These are phyloP conservation scores for Spilarctia lutea DNA, from an alignment of 2,888 invertebrate species.

Conservation along the genomic window DNA sequence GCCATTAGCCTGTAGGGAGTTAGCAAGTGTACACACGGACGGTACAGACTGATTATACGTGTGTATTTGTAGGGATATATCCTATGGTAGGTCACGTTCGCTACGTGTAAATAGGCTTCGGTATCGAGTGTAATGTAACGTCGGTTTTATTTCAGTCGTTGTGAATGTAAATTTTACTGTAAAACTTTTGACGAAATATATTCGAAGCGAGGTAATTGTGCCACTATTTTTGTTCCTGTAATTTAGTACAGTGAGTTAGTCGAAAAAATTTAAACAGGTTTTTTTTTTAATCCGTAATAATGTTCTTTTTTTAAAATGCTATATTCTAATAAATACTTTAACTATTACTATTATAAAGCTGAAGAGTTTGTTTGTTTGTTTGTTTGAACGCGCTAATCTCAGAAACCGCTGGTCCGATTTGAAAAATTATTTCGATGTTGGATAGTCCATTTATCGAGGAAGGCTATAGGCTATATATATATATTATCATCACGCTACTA, in stretches of 20 bases:
- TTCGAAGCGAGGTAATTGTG: background rate
- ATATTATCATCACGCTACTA: too few relatives aligned
- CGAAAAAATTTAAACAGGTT: background rate
- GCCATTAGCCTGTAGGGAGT: conserved; percentile 31
- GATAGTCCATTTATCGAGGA: too few relatives aligned
- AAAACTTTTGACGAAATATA: background rate
- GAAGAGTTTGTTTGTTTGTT: too few relatives aligned
- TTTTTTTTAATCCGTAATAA: too few relatives aligned
- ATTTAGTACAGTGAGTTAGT: background rate
- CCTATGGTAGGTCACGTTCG: conserved; percentile 18
- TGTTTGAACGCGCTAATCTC: too few relatives aligned
- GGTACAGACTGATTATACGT: conserved; percentile 23
- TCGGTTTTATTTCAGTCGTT: conserved; percentile 2
- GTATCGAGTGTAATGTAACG: background rate
- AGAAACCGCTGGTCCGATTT: too few relatives aligned
- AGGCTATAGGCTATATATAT: too few relatives aligned
- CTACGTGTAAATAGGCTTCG: conserved; percentile 21
- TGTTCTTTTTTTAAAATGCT: too few relatives aligned
- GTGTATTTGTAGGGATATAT: background rate
- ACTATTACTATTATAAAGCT: too few relatives aligned
- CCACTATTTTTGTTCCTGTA: background rate
- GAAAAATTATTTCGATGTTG: too few relatives aligned
- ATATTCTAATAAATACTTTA: too few relatives aligned
- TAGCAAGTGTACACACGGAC: background rate
- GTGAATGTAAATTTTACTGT: background rate